Base-by-base conservation (phyloP, 1,140 invertebrate genomes). In the Chelonus insularis region DNA sequence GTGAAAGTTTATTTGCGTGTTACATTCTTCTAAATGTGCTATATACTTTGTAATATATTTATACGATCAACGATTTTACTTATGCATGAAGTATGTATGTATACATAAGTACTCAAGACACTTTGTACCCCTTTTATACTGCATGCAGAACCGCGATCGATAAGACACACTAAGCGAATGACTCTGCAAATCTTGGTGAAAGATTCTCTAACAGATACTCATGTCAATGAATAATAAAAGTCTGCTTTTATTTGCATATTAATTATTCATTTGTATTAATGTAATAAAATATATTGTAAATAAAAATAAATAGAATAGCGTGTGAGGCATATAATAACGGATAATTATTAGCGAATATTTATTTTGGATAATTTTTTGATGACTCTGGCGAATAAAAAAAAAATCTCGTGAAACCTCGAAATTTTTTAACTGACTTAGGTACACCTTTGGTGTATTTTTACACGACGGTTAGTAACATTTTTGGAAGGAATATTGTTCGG, bases 391-490 rank as follows among this genome's bases (percentile, higher is more conserved):
- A 16, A 43, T 7, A 43, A 59, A 52, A 57, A 61, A 63, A 61
- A 59, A 57, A 61, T 54, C 48, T 62, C 64, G 32, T 55, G 55
- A n/a, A 21, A n/a, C 11, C 9, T 51, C 25, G 12, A 16, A 16
- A 14, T 16, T 18, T 51, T 51, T 34, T 36, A 39, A n/a, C 6
- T 55, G 23, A 20, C 16, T 12, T 55, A 32, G 18, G 14, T 56
- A 41, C 20, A 45, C 3, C 11, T 36, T 56, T 51, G 66, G 57
- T 64, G 63, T 62, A 68, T 65, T 69, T 69, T 68, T 62, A 60
- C 64, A 60, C 60, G 66, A 71, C 65, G 69, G 65, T 70, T 73
- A 68, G 69, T 67, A 70, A 69, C 65, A 70, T 71, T 68, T 71
- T 66, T 64, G 64, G 60, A 43, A 29, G 60, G 55, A 61, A 55